These are phyloP conservation scores for Dryobota labecula DNA, from an alignment of 2,888 invertebrate genomes.

Conservation along the genomic window DNA sequence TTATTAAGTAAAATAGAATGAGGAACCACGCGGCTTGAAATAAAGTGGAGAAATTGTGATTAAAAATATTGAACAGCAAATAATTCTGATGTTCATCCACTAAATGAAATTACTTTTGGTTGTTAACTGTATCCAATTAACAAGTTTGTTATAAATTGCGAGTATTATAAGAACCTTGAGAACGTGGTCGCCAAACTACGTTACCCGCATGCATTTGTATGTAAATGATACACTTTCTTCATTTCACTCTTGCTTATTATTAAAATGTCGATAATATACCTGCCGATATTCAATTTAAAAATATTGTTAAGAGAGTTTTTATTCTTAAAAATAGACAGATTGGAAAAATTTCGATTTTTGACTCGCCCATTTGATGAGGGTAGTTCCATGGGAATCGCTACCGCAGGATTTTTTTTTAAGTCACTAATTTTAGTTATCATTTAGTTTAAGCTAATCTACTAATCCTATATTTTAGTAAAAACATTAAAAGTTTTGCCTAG, in stretches of 20 bases:
- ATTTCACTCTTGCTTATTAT: slow-evolving; percentile 46
- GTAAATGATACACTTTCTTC: slow-evolving; percentile 61
- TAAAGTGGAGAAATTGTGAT: not conserved
- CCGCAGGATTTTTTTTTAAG: too few relatives aligned
- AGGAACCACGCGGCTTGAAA: not conserved
- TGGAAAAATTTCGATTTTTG: not conserved
- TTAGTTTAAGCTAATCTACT: too few relatives aligned
- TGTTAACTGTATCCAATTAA: not conserved
- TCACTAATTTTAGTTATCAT: too few relatives aligned
- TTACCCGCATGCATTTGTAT: slow-evolving; percentile 46
- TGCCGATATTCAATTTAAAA: not conserved
- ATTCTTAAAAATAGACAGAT: too few relatives aligned
- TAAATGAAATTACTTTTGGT: not conserved
- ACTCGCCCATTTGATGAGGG: too few relatives aligned
- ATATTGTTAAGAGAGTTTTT: not conserved
- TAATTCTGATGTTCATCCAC: not conserved
- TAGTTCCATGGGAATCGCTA: too few relatives aligned
- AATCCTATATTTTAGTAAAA: too few relatives aligned
- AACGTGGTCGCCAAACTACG: slow-evolving; percentile 20
- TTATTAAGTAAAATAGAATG: not conserved
- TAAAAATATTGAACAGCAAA: not conserved
- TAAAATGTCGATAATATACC: slow-evolving; percentile 25
- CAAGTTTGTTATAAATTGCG: not conserved
- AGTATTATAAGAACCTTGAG: slow-evolving; percentile 11
- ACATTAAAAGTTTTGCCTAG: too few relatives aligned